Conservation (phyloP, 2,888 invertebrate species). For the Hipparchia sbordonii region DNA sequence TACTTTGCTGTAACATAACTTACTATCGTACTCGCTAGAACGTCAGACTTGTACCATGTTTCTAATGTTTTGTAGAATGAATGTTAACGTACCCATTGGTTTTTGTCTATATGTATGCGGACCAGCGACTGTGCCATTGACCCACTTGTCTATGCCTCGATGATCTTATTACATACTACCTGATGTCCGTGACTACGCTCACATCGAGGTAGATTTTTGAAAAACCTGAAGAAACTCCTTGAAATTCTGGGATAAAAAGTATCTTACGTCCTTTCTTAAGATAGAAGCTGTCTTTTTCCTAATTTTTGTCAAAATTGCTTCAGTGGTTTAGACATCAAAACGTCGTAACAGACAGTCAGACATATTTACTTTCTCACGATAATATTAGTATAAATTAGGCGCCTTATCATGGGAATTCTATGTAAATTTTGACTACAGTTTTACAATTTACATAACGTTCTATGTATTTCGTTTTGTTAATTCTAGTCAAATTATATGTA, state of each 20-base stretch:
- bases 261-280: too few species aligned
- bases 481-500: neutral
- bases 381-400: constrained; percentile 32
- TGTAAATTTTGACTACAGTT: constrained; percentile 44
- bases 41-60: constrained; percentile 15
- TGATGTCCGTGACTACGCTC: too few species aligned
- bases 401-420: constrained; percentile 52
- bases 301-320: too few species aligned
- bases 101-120: constrained; percentile 26
- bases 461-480: constrained; percentile 9
- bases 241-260: too few species aligned
- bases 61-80: constrained; percentile 30
- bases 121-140: constrained; percentile 51
- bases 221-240: too few species aligned
- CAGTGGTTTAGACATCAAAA: too few species aligned
- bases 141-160: constrained; percentile 42
- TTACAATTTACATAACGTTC: constrained; percentile 25
- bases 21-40: neutral
- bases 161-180: constrained; percentile 36
- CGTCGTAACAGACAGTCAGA: too few species aligned
- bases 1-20: neutral
- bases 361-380: too few species aligned
- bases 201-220: too few species aligned
- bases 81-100: constrained; percentile 28
- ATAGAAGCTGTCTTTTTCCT: too few species aligned